These are phyloP conservation scores for Mythimna loreyi DNA, from an alignment of 2,888 invertebrate species.

Conservation along the genomic window DNA sequence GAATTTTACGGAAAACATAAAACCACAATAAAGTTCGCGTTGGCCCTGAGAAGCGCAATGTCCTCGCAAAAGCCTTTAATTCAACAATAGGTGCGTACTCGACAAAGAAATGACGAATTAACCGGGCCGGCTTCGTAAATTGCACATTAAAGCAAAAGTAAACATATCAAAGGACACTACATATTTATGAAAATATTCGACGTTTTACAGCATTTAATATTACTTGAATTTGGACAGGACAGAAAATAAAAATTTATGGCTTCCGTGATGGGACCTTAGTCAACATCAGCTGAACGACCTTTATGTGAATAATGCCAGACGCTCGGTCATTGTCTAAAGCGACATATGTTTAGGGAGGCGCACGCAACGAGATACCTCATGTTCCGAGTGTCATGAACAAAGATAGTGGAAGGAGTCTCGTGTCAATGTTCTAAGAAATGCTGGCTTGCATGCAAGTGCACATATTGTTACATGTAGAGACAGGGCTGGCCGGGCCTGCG, in stretches of 20 bases:
- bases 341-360: slow-evolving; percentile 11
- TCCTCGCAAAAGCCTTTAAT: slow-evolving; percentile 71
- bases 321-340: slow-evolving; percentile 64
- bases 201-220: slow-evolving; percentile 65
- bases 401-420: slow-evolving; percentile 21
- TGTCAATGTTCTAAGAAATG: slow-evolving; percentile 41
- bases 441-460: slow-evolving; percentile 51
- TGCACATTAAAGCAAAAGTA: slow-evolving; percentile 49
- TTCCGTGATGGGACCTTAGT: slow-evolving; percentile 77
- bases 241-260: slow-evolving; percentile 75
- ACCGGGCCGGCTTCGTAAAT: slow-evolving; percentile 49
- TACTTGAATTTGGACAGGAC: slow-evolving; percentile 70
- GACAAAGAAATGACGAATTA: slow-evolving; percentile 78
- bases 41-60: slow-evolving; percentile 76
- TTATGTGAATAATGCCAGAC: slow-evolving; percentile 57
- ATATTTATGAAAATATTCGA: slow-evolving; percentile 40
- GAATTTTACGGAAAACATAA: slow-evolving; percentile 70
- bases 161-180: slow-evolving; percentile 52
- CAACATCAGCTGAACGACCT: slow-evolving; percentile 67
- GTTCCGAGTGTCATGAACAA: slow-evolving; percentile 39
- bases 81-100: slow-evolving; percentile 76
- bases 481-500: slow-evolving; percentile 76
- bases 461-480: slow-evolving; percentile 50
- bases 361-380: slow-evolving; percentile 21
- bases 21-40: slow-evolving; percentile 71